Evolutionary conservation across 2,797 vertebrate genomes (phyloP).

Genomic region (Calcarius lapponicus): DNA sequence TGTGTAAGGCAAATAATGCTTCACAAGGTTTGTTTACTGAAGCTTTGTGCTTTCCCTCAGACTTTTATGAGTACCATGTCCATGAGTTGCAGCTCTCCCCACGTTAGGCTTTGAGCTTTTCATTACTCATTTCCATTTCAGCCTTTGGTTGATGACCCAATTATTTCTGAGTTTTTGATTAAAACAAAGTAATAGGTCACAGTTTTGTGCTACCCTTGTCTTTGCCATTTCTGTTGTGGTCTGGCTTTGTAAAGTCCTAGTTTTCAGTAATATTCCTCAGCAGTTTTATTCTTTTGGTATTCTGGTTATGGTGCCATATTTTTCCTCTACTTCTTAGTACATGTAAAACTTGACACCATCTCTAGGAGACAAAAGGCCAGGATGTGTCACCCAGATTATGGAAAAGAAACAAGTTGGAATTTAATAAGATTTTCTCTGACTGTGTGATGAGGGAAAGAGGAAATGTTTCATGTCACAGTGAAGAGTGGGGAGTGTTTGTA

Average conservation of each 20-base stretch:
- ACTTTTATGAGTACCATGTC: not conserved
- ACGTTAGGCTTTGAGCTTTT: not conserved
- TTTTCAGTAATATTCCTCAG: not conserved
- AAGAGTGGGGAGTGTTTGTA: not conserved
- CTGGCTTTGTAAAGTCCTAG: not conserved
- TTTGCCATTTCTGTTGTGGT: not conserved
- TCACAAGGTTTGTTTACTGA: not conserved
- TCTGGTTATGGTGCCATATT: not conserved
- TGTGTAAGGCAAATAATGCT: not conserved
- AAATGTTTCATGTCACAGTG: not conserved
- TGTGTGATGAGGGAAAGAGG: not conserved
- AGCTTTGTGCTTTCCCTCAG: not conserved
- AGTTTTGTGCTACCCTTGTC: not conserved
- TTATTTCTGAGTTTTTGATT: constrained; percentile 5
- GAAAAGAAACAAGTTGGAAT: not conserved
- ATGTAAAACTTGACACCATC: not conserved
- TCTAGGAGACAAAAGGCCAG: not conserved
- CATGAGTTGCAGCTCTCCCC: not conserved
- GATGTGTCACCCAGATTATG: not conserved
- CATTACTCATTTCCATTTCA: not conserved
- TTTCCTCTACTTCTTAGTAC: not conserved
- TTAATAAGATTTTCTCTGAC: not conserved
- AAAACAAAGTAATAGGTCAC: not conserved
- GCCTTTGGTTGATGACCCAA: constrained; percentile 10
- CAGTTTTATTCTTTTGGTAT: not conserved